Base-by-base conservation (phyloP, 2,888 invertebrate species). In the Folsomia manolachei region DNA sequence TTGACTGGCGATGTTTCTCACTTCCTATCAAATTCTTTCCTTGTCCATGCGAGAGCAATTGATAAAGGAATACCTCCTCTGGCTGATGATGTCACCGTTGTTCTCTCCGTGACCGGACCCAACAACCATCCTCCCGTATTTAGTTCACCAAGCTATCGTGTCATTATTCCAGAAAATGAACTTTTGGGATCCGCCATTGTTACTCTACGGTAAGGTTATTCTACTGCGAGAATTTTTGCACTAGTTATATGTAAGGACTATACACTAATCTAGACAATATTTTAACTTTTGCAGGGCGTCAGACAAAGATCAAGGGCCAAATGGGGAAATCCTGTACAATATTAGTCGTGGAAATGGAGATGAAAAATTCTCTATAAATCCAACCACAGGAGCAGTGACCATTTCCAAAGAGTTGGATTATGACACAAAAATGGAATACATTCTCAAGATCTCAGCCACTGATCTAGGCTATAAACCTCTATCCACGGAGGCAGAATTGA, bases 21-120 rank as follows among this genome's bases (percentile, higher is more conserved):
- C 14, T 83, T 83, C 65, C 79, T 83, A 66, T 80, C 85, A 1
- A 87, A 88, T 23, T 87, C 89, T 11, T 94, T 90, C 80, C 86
- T 87, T 52, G 82, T 95, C 1, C 87, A 87, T 80, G 87, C 94
- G 0, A 88, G 89, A 81, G 97, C 95, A 0, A 86, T 89, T 1
- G 97, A 97, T 85, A 90, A 90, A 79, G 97, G 97, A 0, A 91
- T 92, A 1, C 95, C 96, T 0, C 90, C 94, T 0, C 92, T 92
- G 82, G 89, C 88, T 27, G 93, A 94, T 82, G 90, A 91, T 82
- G 88, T 90, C 0, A 85, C 85, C 0, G 88, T 95, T 0, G 88
- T 87, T 0, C 87, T 95, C 77, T 89, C 94, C 2, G 89, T 94
- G 0, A 94, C 95, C 0, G 94, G 92, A 1, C 92, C 93, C 83